Evolutionary conservation across 2,113 vertebrate genomes (phyloP).

Genomic region (Callaeas wilsoni): DNA sequence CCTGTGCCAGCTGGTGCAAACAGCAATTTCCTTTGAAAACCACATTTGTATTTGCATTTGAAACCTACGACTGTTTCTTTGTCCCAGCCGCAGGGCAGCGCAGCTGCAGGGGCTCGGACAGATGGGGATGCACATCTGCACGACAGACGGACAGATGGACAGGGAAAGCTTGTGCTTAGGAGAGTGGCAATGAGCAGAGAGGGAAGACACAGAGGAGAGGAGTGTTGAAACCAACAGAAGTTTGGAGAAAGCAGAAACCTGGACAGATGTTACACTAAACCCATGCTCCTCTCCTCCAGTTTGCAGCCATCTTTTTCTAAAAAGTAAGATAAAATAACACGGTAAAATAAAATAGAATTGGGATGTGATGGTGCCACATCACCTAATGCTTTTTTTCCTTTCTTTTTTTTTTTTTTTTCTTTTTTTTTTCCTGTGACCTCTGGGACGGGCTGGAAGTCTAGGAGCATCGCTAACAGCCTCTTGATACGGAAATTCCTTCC

Average conservation of each 20-base stretch:
- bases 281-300: background rate
- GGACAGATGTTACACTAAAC: no score
- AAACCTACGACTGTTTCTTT: accelerated
- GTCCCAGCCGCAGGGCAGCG: accelerated
- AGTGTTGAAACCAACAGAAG: accelerated
- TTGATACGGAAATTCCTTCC: background rate
- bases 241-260: background rate
- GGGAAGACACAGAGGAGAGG: background rate
- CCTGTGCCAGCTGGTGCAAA: background rate
- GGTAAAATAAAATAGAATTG: background rate
- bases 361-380: background rate
- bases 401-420: background rate
- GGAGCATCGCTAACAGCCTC: background rate
- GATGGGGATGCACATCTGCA: background rate
- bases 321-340: background rate
- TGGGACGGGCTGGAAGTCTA: background rate
- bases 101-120: background rate
- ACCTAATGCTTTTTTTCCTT: background rate
- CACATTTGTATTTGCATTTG: background rate
- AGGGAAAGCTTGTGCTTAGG: accelerated
- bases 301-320: background rate
- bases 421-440: background rate
- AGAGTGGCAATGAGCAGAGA: background rate
- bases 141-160: accelerated
- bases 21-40: background rate